Conservation (phyloP, 2,888 invertebrate genomes). For the Scaptomyza reducta region DNA sequence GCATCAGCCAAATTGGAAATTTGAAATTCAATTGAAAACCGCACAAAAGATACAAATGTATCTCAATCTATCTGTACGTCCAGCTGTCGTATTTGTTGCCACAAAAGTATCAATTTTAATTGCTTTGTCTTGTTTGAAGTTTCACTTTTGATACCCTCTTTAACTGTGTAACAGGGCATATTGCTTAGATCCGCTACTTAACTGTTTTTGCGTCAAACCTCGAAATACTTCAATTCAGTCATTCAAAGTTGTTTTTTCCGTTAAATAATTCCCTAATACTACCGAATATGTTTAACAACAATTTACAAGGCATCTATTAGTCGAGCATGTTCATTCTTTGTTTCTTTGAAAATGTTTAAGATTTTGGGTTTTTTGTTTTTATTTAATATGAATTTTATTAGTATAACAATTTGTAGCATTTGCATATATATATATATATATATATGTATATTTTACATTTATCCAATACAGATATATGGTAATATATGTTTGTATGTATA, state of each 20-base stretch:
- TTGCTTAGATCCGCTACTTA: too few relatives aligned
- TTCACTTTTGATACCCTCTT: constrained; percentile 24
- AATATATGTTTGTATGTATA: constrained; percentile 22
- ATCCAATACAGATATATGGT: constrained; percentile 38
- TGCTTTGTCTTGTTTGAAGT: constrained; percentile 35
- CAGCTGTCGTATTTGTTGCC: constrained; percentile 12
- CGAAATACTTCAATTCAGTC: too few relatives aligned
- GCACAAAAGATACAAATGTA: constrained; percentile 58
- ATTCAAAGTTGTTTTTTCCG: too few relatives aligned
- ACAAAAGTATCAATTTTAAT: constrained; percentile 56
- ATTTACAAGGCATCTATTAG: constrained; percentile 1
- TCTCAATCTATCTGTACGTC: constrained; percentile 24
- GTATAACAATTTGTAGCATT: constrained; percentile 74
- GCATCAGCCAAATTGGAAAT: constrained; percentile 54
- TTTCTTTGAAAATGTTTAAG: constrained; percentile 12
- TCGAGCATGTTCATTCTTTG: background rate
- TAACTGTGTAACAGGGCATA: background rate
- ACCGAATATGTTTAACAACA: too few relatives aligned
- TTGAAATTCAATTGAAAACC: constrained; percentile 58
- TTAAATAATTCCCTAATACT: too few relatives aligned
- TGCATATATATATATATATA: constrained; percentile 49
- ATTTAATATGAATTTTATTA: constrained; percentile 56
- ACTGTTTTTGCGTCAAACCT: too few relatives aligned
- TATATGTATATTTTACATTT: constrained; percentile 47
- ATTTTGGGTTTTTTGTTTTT: constrained; percentile 8